Evolutionary conservation across 2,888 invertebrate species (phyloP), one percentile per base, ranked within the genome.

Genomic region (Standfussiana lucernea): DNA sequence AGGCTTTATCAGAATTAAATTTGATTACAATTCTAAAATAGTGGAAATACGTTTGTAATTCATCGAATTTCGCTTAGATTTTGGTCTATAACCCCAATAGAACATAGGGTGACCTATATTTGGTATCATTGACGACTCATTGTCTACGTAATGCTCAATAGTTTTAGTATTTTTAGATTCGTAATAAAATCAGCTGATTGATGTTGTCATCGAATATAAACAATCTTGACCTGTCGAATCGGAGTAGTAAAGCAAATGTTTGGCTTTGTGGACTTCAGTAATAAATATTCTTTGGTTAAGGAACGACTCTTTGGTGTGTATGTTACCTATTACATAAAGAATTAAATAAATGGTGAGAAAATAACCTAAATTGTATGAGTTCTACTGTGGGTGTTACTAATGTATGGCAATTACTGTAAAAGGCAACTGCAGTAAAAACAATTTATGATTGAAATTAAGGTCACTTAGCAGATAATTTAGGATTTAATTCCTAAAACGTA

Each of bases 131-230:
- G 61, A 53, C 59, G 72, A 69, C 59, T 42, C 53, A 59, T 45
- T 50, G 70, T 56, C 37, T 37, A 64, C 59, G 62, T 65, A 75
- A 79, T 84, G 72, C 53, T 37, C 47, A 64, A 62, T 32, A 75
- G 11, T 53, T 59, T 11, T 50, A 69, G 50, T 84, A 84, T 77
- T 87, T 86, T 75, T 82, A 77, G 66, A 67, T 18, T 62, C 35
- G 4, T 53, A 70, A 50, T 18, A 59, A 70, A 80, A 88, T 77
- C 88, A 87, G 87, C 88, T 88, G 87, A 80, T 83, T 77, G 61
- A 59, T 78, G 79, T 77, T 83, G 77, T 79, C 79, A 72, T 69
- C 62, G 62, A n/a, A 37, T 45, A 66, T 69, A 85, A 70, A 85
- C 83, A 83, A 72, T 45, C 15, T 70, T 77, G 47, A 76, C 35